Evolutionary conservation across 2,797 vertebrate species (phyloP), one percentile per base, ranked within the genome.

Genomic region (Meriones psammophilus): DNA sequence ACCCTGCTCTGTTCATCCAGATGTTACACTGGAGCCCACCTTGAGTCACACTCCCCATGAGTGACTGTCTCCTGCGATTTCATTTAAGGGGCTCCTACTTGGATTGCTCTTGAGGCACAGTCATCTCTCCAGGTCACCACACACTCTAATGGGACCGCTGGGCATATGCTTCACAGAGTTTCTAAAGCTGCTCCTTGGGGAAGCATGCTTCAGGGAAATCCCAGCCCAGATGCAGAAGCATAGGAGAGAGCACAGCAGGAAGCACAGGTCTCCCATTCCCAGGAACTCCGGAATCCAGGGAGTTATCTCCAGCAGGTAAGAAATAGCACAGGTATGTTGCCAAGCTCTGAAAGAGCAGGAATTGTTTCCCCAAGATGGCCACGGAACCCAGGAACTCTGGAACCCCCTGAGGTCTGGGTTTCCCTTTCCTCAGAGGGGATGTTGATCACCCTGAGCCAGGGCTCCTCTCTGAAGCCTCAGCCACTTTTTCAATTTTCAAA

Each of bases 151-250:
- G 66, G 50, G 96, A 86, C 95, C 96, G 92, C 86, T 92, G 94
- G 96, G 96, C 92, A 81, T 94, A 92, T 92, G 95, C 26, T 95
- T 97, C 95, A 90, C 94, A 88, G 80, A 66, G 77, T 92, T 94
- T 93, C 87, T 94, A 83, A 69, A 74, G 77, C 68, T 3, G 24
- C 2, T 74, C 95, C 90, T 42, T 8, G 26, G 88, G 78, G 95
- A 95, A 24, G 56, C 33, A 56, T 66, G 39, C 95, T 94, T 68
- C 78, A 89, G 97, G 93, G 96, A 94, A 71, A 56, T 71, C 46
- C 66, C 42, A 87, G 69, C 58, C 56, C 33, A 84, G 85, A 24
- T 28, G 54, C 36, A 50, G 91, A 88, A 26, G 50, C 68, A 2
- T 1, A 1, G 8, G 36, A 64, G 46, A 89, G 42, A 76, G 66